phyloP scores from a whole-genome alignment of 2,797 vertebrate species.

The Chelmon rostratus region DNA sequence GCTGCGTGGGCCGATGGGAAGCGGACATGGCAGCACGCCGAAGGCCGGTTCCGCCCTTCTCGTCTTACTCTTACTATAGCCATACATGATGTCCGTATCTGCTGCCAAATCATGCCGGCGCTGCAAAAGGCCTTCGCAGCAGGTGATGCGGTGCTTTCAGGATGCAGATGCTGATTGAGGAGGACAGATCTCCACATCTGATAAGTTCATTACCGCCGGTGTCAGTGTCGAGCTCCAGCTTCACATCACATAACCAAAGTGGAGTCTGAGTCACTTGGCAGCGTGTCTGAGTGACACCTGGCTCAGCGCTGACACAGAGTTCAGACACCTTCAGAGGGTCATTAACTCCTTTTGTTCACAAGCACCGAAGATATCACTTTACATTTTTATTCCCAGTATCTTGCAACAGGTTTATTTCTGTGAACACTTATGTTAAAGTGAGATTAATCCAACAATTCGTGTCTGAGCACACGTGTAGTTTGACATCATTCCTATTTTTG shows the following conservation, averaged over 20 bases:
- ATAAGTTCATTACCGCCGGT: conserved; percentile 39
- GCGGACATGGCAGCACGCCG: conserved; percentile 48
- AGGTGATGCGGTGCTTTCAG: conserved; percentile 32
- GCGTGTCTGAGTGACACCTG: conserved; percentile 54
- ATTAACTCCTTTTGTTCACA: conserved; percentile 24
- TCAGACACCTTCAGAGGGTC: conserved; percentile 22
- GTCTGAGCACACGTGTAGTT: neutral
- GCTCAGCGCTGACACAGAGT: conserved; percentile 20
- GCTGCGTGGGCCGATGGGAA: conserved; percentile 50
- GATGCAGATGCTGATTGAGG: conserved; percentile 53
- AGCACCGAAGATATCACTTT: neutral
- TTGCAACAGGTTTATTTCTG: neutral
- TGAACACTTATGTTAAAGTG: neutral
- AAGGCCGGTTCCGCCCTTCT: conserved; percentile 71
- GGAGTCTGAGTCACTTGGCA: conserved; percentile 66
- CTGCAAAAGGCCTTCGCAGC: conserved; percentile 32
- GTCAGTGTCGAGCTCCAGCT: conserved; percentile 54
- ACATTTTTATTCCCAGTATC: neutral
- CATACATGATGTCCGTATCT: conserved; percentile 66
- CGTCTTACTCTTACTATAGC: conserved; percentile 68
- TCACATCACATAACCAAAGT: conserved; percentile 58
- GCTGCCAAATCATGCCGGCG: conserved; percentile 57
- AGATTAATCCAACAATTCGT: neutral
- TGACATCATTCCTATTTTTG: neutral
- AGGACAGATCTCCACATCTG: conserved; percentile 39